Base-by-base conservation (phyloP, 2,888 invertebrate genomes). In the Limnephilus marmoratus region DNA sequence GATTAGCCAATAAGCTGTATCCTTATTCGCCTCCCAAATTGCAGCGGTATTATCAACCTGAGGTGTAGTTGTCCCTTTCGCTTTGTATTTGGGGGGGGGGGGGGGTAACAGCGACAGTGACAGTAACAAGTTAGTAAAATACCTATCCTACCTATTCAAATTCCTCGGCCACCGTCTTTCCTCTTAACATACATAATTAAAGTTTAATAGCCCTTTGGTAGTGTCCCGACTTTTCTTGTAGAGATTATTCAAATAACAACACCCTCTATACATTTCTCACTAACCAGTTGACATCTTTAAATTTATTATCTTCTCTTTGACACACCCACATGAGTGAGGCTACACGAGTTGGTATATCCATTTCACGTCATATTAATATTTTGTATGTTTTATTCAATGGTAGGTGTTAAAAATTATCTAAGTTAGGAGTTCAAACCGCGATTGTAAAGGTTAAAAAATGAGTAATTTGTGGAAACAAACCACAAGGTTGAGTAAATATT, bases 351-450 rank as follows among this genome's bases (percentile, higher is more conserved):
- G 18, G 53, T 68, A 9, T 24, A 68, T 11, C 68, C 24, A 7
- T n/a, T 11, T 41, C 37, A 37, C 83, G 37, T 83, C 37, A 37
- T 83, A 83, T 83, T 83, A 24, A 18, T 34, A 83, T 37, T 31
- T 37, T 83, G 34, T 24, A 83, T 83, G 83, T 83, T 83, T 83
- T 37, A 83, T 83, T 83, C 83, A 83, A 41, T 83, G 34, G 37
- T 68, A 68, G 7, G 7, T 1, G 68, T 68, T 68, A 4, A 68
- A n/a, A 68, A 68, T 68, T 7, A n/a, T 68, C n/a, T 3, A 68
- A 68, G 68, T 68, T 68, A 68, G 5, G 7, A 68, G 68, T 68
- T 68, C 68, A 68, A 37, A 68, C 68, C 24, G 68, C 24, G 68
- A 68, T 68, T n/a, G 9, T 68, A 24, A n/a, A 68, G 68, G 68